These are phyloP conservation scores for Eupeodes latifasciatus DNA, from an alignment of 2,888 invertebrate genomes.

Conservation along the genomic window DNA sequence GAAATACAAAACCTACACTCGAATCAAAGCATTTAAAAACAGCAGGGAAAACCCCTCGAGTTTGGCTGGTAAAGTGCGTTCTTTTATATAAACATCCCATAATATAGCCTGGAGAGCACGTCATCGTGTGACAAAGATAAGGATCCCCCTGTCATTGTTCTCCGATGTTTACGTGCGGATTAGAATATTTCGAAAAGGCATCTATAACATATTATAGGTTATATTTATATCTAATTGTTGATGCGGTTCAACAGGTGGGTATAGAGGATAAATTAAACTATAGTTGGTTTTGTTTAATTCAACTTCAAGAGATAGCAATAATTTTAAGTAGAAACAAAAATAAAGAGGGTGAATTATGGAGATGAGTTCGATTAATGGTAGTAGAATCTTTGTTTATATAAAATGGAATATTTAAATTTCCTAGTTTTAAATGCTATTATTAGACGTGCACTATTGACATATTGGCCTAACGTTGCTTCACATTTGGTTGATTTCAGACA, in stretches of 20 bases:
- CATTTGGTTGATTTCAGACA: no score
- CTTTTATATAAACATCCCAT: constrained; percentile 40
- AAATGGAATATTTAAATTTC: no score
- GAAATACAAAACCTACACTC: constrained; percentile 39
- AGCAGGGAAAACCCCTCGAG: constrained; percentile 50
- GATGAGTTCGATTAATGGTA: no score
- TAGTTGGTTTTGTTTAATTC: constrained; percentile 15
- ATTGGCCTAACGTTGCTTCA: no score
- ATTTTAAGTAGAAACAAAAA: no score
- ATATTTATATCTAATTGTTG: constrained; percentile 16
- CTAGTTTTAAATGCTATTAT: no score
- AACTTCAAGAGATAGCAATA: neutral
- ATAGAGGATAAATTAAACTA: constrained; percentile 20
- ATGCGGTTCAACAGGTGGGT: constrained; percentile 60
- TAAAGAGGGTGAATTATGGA: no score
- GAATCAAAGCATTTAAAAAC: constrained; percentile 56
- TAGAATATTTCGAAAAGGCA: constrained; percentile 29
- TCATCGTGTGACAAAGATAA: constrained; percentile 72
- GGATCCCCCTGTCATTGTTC: constrained; percentile 64
- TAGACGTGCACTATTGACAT: no score
- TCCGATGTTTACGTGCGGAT: constrained; percentile 44
- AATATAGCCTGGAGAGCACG: constrained; percentile 59
- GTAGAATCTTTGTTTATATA: no score
- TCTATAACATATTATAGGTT: neutral
- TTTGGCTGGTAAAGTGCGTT: constrained; percentile 65